phyloP scores from a whole-genome alignment of 1,140 invertebrate genomes.

The Polyergus mexicanus region DNA sequence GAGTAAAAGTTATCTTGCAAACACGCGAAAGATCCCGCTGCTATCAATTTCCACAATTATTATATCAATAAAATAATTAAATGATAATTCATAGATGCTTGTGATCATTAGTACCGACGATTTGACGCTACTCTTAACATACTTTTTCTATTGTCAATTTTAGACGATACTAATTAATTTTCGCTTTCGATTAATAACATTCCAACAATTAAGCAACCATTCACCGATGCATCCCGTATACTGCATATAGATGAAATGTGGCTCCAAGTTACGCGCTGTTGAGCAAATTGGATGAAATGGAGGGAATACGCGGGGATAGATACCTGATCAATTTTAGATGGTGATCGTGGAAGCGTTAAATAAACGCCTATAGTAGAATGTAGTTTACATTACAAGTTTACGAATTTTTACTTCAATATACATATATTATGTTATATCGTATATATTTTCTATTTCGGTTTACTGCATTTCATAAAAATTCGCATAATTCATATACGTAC shows the following conservation, averaged over 20 bases:
- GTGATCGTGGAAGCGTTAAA: constrained; percentile 14
- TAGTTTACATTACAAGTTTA: neutral
- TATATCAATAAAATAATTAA: constrained; percentile 7
- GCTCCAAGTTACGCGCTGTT: constrained; percentile 20
- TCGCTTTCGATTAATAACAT: constrained; percentile 21
- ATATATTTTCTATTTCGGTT: neutral
- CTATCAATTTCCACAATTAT: constrained; percentile 8
- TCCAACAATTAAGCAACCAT: constrained; percentile 26
- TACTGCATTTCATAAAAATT: too few relatives aligned
- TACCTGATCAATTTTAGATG: constrained; percentile 40
- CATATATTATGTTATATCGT: neutral
- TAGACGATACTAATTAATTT: neutral
- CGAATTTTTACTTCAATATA: too few relatives aligned
- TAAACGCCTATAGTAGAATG: neutral
- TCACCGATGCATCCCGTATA: constrained; percentile 8
- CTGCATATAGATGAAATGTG: constrained; percentile 10
- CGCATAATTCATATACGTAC: neutral
- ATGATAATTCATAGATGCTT: neutral
- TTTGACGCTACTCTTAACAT: neutral
- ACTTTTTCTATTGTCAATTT: neutral
- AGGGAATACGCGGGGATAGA: constrained; percentile 20
- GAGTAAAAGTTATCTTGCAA: constrained; percentile 22
- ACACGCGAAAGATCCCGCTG: neutral
- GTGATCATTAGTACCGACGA: neutral
- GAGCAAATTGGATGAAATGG: constrained; percentile 58